Conservation (phyloP, 2,888 invertebrate species). For the Endotricha flammealis region DNA sequence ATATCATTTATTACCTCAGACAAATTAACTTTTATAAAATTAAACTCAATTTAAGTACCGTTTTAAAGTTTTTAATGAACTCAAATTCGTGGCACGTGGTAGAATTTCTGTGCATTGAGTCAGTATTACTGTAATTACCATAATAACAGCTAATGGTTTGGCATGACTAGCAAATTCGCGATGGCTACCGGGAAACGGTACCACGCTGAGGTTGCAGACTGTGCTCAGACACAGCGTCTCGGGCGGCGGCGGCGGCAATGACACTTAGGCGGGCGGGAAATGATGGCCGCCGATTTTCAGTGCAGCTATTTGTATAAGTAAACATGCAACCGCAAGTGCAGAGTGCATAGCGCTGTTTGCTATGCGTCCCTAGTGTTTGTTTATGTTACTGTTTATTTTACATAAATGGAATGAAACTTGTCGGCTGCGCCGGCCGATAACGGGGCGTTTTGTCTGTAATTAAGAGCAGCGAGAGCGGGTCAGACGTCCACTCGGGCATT, state of each 20-base stretch:
- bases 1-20: conserved; percentile 30
- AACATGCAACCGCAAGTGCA: not conserved
- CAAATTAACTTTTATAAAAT: conserved; percentile 33
- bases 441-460: conserved; percentile 72
- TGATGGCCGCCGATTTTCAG: conserved; percentile 13
- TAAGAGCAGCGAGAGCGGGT: conserved; percentile 61
- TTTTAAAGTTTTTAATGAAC: conserved; percentile 36
- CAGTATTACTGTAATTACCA: conserved; percentile 23
- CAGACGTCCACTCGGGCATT: conserved; percentile 48
- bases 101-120: conserved; percentile 22
- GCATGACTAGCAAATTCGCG: conserved; percentile 20
- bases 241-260: conserved; percentile 4
- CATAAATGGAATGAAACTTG: conserved; percentile 63
- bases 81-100: conserved; percentile 28
- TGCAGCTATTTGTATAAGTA: not conserved
- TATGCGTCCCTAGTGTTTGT: conserved; percentile 43
- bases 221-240: conserved; percentile 8
- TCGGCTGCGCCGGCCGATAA: conserved; percentile 52
- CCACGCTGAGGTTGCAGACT: conserved; percentile 12
- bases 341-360: conserved; percentile 44
- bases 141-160: conserved; percentile 29
- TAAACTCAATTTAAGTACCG: conserved; percentile 27
- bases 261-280: conserved; percentile 36
- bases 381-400: conserved; percentile 57
- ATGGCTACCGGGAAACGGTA: conserved; percentile 18